Conservation (phyloP, 2,888 invertebrate species). For the Limnephilus marmoratus region DNA sequence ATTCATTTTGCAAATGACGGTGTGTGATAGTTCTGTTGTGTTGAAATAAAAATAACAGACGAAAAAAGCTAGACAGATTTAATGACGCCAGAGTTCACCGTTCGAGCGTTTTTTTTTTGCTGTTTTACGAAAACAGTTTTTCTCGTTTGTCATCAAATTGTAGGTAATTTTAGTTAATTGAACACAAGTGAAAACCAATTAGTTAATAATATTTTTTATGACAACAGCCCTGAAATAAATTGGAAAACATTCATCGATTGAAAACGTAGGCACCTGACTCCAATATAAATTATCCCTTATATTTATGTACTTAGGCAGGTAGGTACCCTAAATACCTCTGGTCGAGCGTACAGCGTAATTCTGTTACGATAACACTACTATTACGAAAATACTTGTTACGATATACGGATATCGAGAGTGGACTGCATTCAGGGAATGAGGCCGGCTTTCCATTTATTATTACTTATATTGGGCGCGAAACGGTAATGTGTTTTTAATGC, state of each 20-base stretch:
- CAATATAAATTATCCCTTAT: not conserved
- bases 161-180: not conserved
- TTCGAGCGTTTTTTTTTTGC: not conserved
- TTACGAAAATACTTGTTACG: not conserved
- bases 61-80: not conserved
- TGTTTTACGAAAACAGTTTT: not conserved
- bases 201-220: too few species aligned
- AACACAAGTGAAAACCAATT: too few species aligned
- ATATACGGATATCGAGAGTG: not conserved
- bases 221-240: not conserved
- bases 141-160: not conserved
- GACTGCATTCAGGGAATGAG: not conserved
- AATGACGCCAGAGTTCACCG: not conserved
- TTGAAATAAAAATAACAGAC: not conserved
- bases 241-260: not conserved
- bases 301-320: not conserved
- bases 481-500: constrained; percentile 38
- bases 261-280: not conserved
- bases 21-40: not conserved
- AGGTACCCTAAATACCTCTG: not conserved
- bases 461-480: constrained; percentile 4
- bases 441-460: not conserved
- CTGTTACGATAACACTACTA: not conserved
- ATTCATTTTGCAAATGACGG: not conserved
- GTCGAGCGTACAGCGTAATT: not conserved